These are phyloP conservation scores for Zaprionus capensis DNA, from an alignment of 1,140 invertebrate genomes.

Conservation along the genomic window DNA sequence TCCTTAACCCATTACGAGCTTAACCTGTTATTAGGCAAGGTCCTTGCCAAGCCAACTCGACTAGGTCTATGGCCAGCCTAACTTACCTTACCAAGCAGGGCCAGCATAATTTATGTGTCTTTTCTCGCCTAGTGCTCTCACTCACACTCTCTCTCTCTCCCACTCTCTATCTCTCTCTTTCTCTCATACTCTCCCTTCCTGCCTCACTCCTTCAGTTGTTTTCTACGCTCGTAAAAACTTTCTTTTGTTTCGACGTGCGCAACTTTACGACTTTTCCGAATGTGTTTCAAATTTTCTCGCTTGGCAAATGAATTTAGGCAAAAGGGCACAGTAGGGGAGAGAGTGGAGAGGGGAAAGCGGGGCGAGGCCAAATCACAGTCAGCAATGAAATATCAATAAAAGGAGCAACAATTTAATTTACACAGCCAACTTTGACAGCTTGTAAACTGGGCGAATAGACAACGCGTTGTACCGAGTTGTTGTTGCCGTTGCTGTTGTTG, in stretches of 20 bases:
- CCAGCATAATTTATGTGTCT: conserved; percentile 61
- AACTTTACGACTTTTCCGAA: conserved; percentile 79
- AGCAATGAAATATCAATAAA: conserved; percentile 80
- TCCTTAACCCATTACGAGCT: conserved; percentile 58
- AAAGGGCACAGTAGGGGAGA: not conserved
- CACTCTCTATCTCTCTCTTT: not conserved
- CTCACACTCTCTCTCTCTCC: not conserved
- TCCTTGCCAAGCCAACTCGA: conserved; percentile 48
- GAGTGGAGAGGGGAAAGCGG: not conserved
- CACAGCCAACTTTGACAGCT: conserved; percentile 76
- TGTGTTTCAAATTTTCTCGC: conserved; percentile 42
- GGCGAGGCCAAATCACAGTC: conserved; percentile 56
- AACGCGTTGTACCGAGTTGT: not conserved
- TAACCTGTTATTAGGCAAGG: conserved; percentile 70
- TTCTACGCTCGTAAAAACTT: conserved; percentile 74
- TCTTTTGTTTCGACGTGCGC: conserved; percentile 72
- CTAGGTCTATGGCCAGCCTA: conserved; percentile 8
- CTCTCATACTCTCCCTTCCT: not conserved
- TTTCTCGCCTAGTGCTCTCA: conserved; percentile 45
- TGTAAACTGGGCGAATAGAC: conserved; percentile 39
- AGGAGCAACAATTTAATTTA: conserved; percentile 81
- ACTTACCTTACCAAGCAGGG: conserved; percentile 43
- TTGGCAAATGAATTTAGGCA: conserved; percentile 14
- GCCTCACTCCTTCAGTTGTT: not conserved
- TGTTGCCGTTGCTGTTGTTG: not conserved